Evolutionary conservation across 2,113 vertebrate species (phyloP), one percentile per base, ranked within the genome.

Genomic region (Brevimyrus niger): DNA sequence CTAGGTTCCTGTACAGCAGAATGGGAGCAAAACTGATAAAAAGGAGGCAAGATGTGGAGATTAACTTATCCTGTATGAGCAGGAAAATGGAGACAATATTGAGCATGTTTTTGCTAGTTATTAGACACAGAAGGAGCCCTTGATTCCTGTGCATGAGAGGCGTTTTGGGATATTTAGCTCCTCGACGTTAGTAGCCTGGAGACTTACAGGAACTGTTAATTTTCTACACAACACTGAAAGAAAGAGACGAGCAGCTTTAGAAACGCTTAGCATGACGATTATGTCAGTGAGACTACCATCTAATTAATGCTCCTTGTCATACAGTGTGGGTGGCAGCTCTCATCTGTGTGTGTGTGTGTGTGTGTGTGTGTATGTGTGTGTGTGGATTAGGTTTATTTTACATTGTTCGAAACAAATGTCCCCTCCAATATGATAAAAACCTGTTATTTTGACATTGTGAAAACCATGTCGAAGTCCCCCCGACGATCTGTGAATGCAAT

Each of bases 191-290:
- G 80, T 46, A 83, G 15, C 15, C 15, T 44, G 31, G 19, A 83
- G n/a, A 51, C 50, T 51, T 88, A 80, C 27, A 80, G 46, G 46
- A 47, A 88, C 88, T 48, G 38, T 88, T 88, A 19, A 80, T 80
- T 76, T 76, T 88, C 69, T 17, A 38, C 48, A 58, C 84, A 84
- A 50, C 73, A 47, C 27, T 31, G 31, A 48, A 76, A 53, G 88
- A 11, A 73, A 42, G 35, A 89, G 76, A 89, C 5, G n/a, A 48
- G 76, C 31, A 27, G 88, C 50, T 80, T 42, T 80, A 80, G 73
- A 88, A 88, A 27, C 19, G 4, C 47, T 88, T 19, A 89, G 19
- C 31, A 82, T 82, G 46, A 82, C 35, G 48, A 53, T 50, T 48
- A 80, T 44, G 65, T 65, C 69, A 89, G 48, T 82, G 73, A 89